phyloP scores from a whole-genome alignment of 2,113 vertebrate species.

The Ceuthmochares aereus region DNA sequence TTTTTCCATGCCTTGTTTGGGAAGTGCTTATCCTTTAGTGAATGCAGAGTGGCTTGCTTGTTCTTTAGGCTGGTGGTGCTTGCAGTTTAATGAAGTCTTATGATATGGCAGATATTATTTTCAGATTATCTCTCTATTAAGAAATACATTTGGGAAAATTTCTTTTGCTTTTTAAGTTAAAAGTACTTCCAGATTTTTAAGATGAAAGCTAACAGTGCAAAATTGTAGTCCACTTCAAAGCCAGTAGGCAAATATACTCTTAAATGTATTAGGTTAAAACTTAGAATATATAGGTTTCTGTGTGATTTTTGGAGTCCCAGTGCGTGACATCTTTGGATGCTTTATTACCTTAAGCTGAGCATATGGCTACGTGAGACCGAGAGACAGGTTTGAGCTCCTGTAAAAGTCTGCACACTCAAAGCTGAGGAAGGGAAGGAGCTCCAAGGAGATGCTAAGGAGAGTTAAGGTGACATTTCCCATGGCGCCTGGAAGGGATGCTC shows the following conservation, averaged over 20 bases:
- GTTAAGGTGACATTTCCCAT: not conserved
- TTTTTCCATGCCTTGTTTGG: conserved; percentile 40
- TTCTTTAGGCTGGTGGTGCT: not conserved
- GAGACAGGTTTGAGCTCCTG: not conserved
- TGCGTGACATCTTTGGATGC: not conserved
- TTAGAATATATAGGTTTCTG: not conserved
- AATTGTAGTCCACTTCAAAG: not conserved
- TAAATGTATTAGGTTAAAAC: not conserved
- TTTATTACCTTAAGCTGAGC: not conserved
- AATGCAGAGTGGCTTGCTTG: not conserved
- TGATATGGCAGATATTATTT: not conserved
- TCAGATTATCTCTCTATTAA: not conserved
- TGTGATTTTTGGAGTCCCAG: not conserved
- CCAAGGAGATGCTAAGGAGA: not conserved
- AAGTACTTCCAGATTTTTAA: not conserved
- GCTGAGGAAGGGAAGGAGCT: not conserved
- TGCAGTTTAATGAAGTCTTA: not conserved
- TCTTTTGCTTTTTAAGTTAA: not conserved
- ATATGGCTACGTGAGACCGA: not conserved
- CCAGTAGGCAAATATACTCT: not conserved
- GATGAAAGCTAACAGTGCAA: not conserved
- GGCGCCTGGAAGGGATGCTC: not conserved
- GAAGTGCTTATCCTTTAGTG: not conserved
- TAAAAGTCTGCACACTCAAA: not conserved
- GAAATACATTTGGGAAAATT: not conserved